Base-by-base conservation (phyloP, 1,140 invertebrate genomes). In the Halictus rubicundus region DNA sequence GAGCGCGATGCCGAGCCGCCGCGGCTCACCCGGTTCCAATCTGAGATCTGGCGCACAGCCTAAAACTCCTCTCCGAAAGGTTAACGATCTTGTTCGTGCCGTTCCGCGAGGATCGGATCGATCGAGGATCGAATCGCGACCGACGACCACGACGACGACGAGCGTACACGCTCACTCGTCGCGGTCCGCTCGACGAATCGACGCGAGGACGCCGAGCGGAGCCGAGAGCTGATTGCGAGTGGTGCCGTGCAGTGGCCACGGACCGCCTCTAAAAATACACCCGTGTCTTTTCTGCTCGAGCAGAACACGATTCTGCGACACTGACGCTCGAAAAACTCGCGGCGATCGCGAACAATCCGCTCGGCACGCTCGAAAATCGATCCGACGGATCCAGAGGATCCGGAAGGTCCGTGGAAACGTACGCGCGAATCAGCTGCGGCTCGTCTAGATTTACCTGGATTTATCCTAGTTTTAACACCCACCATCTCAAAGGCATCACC, bases 21-120 rank as follows among this genome's bases (percentile, higher is more conserved):
- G 80, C 88, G 82, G 88, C 84, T 88, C 86, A 88, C 85, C 85
- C 89, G 88, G 88, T 89, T 91, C 81, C 87, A 89, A 89, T 87
- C 88, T 84, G 64, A 89, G 83, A 85, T 87, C 89, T 91, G 90
- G 90, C 90, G 64, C 76, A 65, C 54, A 77, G 88, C 90, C 90
- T 86, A 87, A 87, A 85, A 57, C 54, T 57, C 68, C 71, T 79
- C 46, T 61, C 32, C 57, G 85, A 89, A 89, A 88, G 90, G 90
- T 91, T 90, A 91, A 91, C 90, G 90, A 91, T 91, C 90, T 84
- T 88, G 60, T 25, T 49, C 52, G 9, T 16, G 39, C 42, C 49
- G 14, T 19, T 70, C 60, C 19, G 54, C 54, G 32, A 60, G 65
- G 59, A 72, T 76, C 66, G 70, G 81, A 87, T 80, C 75, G 76